Evolutionary conservation across 2,113 vertebrate genomes (phyloP).

Genomic region (Chroicocephalus ridibundus): DNA sequence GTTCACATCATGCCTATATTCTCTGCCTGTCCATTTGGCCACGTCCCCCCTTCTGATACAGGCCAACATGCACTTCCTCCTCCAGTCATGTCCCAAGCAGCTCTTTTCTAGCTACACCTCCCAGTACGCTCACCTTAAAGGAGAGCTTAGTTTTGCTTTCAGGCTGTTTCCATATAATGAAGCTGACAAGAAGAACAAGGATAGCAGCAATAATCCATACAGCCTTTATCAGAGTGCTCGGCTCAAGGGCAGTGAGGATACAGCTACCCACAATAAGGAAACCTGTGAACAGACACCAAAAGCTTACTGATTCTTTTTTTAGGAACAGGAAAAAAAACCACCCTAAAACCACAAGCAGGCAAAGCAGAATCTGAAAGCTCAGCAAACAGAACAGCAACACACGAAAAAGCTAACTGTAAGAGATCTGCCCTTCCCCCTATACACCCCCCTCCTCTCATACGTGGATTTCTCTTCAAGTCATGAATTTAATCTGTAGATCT

Average conservation of each 20-base stretch:
- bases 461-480: background rate
- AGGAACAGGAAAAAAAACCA: background rate
- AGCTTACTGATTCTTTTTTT: background rate
- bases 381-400: background rate
- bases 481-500: background rate
- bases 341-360: background rate
- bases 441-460: background rate
- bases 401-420: background rate
- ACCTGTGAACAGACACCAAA: constrained; percentile 57
- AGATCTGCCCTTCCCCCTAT: background rate
- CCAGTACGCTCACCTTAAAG: constrained; percentile 83
- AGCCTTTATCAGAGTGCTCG: constrained; percentile 61
- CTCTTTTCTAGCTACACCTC: background rate
- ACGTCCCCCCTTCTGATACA: background rate
- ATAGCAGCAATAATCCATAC: constrained; percentile 61
- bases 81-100: background rate
- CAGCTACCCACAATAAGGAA: constrained; percentile 74
- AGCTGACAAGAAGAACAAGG: constrained; percentile 64
- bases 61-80: background rate
- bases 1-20: background rate
- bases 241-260: constrained; percentile 70
- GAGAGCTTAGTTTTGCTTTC: constrained; percentile 93
- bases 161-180: constrained; percentile 88
- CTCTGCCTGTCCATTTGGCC: background rate
- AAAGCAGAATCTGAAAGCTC: background rate